Evolutionary conservation across 2,888 invertebrate genomes (phyloP), one percentile per base, ranked within the genome.

Genomic region (Eilema sororculum): DNA sequence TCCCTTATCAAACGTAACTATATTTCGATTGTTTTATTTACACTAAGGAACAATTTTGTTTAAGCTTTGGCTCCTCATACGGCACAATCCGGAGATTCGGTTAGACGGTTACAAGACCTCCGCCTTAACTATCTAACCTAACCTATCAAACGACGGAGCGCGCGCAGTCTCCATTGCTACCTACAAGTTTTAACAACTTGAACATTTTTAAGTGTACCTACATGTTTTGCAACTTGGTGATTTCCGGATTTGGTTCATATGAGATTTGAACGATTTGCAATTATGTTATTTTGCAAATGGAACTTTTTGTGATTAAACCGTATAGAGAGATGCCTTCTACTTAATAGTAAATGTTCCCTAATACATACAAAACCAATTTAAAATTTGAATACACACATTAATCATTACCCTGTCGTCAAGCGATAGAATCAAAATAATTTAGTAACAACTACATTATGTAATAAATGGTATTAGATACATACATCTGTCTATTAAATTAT

Each of bases 381-480:
- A 65, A 69, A 66, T 68, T 37, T 60, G 33, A 65, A 56, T 61
- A 62, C 73, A 68, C 72, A 71, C 65, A 65, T 63, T 66, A 61
- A 79, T 72, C 69, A 41, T 72, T 81, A 81, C 81, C 81, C 81
- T 81, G 81, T 81, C 68, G 66, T 77, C 64, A 83, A 82, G 83
- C 81, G 77, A 78, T 80, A 76, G 67, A 74, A 77, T 72, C 41
- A 78, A 80, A 78, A 76, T 72, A 77, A 82, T 76, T 74, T 73
- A 69, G 72, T 81, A 78, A 72, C 75, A 73, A 59, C 73, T 71
- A 77, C 65, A 64, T 75, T 70, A 71, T 71, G 65, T 57, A 72
- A 69, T 71, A 80, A 79, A 66, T 69, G 69, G 78, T 80, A 78
- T 80, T 80, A 81, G 30, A 80, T 80, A 81, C 80, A 80, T 80